Evolutionary conservation across 2,888 invertebrate species (phyloP), one percentile per base, ranked within the genome.

Genomic region (Pegoplata infirma): DNA sequence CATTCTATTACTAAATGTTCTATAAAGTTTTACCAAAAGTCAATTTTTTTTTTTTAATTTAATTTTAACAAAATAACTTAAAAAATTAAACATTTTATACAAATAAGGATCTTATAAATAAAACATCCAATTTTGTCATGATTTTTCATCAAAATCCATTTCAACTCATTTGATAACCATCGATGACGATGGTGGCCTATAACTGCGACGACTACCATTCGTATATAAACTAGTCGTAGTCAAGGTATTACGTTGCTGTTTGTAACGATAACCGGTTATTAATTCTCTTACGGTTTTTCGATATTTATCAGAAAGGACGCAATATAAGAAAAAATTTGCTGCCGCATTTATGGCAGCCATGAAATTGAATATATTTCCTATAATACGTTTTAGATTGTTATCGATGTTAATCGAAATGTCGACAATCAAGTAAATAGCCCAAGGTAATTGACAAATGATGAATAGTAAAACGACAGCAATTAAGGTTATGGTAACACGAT

Each of bases 391-490:
- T 47, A 84, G 74, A 12, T 83, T 80, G n/a, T 40, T 12, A n/a
- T 40, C 36, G 2, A 40, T 40, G 5, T 8, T 3, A 12, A 40
- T 40, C 3, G 36, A 40, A 5, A 69, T 76, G 19, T 63, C 49
- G 44, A 90, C 81, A 40, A 90, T 88, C 61, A 90, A 87, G 84
- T 92, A 93, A 36, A 94, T 90, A 0, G 94, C 93, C 83, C 93
- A 92, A 0, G 95, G 95, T 56, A 93, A 90, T 87, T 95, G 95
- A 83, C 95, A 95, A 5, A 95, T 85, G 46, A 95, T 90, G 87
- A 95, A 95, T 69, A 95, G 91, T 49, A 95, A 91, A 6, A 95
- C 94, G 14, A 95, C 94, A 0, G 93, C 92, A 69, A 95, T 94
- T 44, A 95, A 89, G 86, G 94, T 94, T 44, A 94, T 91, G 2